phyloP scores from a whole-genome alignment of 2,888 invertebrate species.

The Mythimna loreyi region DNA sequence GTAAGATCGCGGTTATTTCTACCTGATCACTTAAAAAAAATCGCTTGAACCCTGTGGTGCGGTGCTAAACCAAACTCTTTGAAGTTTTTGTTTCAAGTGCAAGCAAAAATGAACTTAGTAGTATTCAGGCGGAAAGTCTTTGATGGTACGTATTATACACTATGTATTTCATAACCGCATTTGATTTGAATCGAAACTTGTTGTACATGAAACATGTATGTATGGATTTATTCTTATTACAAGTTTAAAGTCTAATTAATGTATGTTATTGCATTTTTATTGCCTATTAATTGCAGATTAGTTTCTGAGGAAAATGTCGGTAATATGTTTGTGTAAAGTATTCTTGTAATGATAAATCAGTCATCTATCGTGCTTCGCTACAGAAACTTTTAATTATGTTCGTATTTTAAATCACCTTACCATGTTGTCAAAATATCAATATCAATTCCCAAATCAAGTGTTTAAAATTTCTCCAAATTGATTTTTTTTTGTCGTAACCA shows the following conservation, averaged over 20 bases:
- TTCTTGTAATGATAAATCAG: slow-evolving; percentile 1
- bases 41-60: no score
- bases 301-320: slow-evolving; percentile 18
- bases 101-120: no score
- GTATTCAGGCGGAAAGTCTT: no score
- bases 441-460: no score
- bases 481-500: no score
- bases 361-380: not conserved
- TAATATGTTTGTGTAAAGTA: not conserved
- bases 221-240: slow-evolving; percentile 45
- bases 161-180: slow-evolving; percentile 52
- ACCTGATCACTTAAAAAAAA: no score
- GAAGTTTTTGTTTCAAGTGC: no score
- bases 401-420: no score
- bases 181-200: slow-evolving; percentile 49
- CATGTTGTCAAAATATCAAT: no score
- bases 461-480: no score
- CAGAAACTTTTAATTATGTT: not conserved
- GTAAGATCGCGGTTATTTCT: no score
- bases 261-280: slow-evolving; percentile 30
- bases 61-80: no score
- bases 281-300: slow-evolving; percentile 30
- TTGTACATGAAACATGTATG: slow-evolving; percentile 29
- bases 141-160: slow-evolving; percentile 34
- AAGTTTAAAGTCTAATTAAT: slow-evolving; percentile 32